Evolutionary conservation across 2,797 vertebrate species (phyloP), one percentile per base, ranked within the genome.

Genomic region (Vireo griseus): DNA sequence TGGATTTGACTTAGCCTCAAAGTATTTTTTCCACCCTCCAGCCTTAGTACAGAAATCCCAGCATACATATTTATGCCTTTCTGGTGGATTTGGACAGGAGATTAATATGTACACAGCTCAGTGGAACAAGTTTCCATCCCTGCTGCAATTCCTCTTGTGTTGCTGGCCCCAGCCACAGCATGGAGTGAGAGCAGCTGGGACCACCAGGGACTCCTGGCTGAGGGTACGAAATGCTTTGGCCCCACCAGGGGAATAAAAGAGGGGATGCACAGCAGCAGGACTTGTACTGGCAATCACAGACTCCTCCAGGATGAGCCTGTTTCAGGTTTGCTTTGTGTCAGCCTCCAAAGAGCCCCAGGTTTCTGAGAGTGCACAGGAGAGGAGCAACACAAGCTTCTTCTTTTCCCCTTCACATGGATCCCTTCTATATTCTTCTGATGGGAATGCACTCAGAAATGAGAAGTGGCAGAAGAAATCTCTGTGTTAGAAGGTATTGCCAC

Each of bases 1-100:
- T 16, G 21, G 62, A 37, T 52, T 63, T 2, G 16, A 72, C 20
- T 72, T 44, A 48, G 37, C 19, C 55, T 45, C n/a, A 37, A 19
- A 76, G 15, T 0, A 11, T 3, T 1, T 22, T 48, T n/a, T 2
- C 7, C 19, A 59, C 19, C 3, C 9, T 75, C 58, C n/a, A 63
- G 44, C 25, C 25, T 40, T 65, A 79, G 37, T 7, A 28, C 33
- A 51, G 63, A 69, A 92, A 50, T 47, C 16, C 37, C 50, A 75
- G 50, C 18, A 26, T 6, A 37, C 9, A 51, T 14, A 26, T 80
- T 84, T 51, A 13, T 71, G 44, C 48, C 29, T 66, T 80, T 62
- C 33, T 62, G 37, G 28, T 77, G 40, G 55, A 44, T 74, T 47
- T 58, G 90, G n/a, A 24, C 44, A n/a, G 51, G 47, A 80, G 16